These are phyloP conservation scores for Bilobella aurantiaca DNA, from an alignment of 1,140 invertebrate genomes.

Conservation along the genomic window DNA sequence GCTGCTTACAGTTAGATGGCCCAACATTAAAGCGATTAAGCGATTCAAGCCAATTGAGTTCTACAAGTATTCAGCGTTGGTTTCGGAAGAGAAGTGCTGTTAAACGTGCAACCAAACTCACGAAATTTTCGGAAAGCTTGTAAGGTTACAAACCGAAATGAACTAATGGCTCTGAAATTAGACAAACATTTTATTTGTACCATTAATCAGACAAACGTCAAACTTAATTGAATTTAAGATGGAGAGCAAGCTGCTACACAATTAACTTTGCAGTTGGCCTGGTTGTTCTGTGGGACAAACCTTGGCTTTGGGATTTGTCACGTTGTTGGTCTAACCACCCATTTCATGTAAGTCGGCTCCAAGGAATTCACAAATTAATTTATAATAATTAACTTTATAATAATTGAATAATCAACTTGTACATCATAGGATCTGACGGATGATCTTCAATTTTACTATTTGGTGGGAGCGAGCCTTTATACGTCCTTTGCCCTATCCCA, in stretches of 20 bases:
- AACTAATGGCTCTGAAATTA: too few species aligned
- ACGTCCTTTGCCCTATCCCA: conserved; percentile 80
- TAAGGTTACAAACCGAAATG: too few species aligned
- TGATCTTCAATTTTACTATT: conserved; percentile 86
- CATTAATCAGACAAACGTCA: background rate
- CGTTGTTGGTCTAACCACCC: conserved; percentile 73
- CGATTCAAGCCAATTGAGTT: conserved; percentile 75
- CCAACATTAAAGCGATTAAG: conserved; percentile 47
- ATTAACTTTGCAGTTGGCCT: conserved; percentile 73
- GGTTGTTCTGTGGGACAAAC: conserved; percentile 77
- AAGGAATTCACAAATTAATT: background rate
- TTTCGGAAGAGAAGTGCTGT: conserved; percentile 64
- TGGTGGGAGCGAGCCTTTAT: conserved; percentile 89
- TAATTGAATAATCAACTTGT: background rate
- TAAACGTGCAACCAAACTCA: conserved; percentile 74
- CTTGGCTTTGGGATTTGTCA: conserved; percentile 88
- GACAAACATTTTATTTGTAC: background rate
- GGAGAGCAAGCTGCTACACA: conserved; percentile 78
- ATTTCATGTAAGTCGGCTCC: conserved; percentile 35
- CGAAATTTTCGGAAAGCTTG: conserved; percentile 70
- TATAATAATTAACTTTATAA: background rate
- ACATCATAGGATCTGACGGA: conserved; percentile 33
- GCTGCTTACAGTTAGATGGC: conserved; percentile 60
- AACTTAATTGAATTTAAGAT: conserved; percentile 44
- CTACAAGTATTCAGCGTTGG: conserved; percentile 82